Percentiles rank a stretch among this genome's conserved stretches.
Evolutionary conservation across 1,140 invertebrate genomes (phyloP).

Genomic region (Magallana gigas): DNA sequence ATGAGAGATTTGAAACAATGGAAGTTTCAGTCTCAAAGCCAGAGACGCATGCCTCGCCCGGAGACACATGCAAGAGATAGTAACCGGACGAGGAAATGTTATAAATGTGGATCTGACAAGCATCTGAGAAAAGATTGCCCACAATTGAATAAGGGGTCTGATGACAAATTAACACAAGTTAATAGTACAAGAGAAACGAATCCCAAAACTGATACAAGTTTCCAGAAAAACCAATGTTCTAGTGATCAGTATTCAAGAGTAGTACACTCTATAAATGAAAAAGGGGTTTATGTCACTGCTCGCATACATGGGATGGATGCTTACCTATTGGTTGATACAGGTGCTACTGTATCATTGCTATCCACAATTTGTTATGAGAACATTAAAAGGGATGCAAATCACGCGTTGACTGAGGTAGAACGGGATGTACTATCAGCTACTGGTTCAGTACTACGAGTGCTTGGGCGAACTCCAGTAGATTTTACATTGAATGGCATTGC

Average conservation of each 20-base stretch:
- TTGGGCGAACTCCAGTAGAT: constrained; percentile 15
- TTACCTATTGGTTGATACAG: constrained; percentile 31
- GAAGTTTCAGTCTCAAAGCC: constrained; percentile 30
- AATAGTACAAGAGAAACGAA: too few species aligned
- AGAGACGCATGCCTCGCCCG: constrained; percentile 11
- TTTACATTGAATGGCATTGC: not conserved
- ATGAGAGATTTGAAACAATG: constrained; percentile 32
- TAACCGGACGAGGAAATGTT: not conserved
- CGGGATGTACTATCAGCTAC: constrained; percentile 30
- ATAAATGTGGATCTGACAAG: constrained; percentile 24
- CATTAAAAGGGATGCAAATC: not conserved
- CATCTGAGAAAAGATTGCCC: constrained; percentile 28
- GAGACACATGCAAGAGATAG: not conserved
- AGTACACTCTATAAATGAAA: constrained; percentile 28
- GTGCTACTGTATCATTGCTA: constrained; percentile 36
- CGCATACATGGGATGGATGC: constrained; percentile 23
- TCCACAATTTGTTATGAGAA: constrained; percentile 29
- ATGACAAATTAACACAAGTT: too few species aligned
- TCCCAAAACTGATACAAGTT: too few species aligned
- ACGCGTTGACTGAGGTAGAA: not conserved
- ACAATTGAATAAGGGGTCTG: too few species aligned
- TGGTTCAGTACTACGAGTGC: not conserved
- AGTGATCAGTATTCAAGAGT: constrained; percentile 8
- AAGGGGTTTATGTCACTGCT: constrained; percentile 27
- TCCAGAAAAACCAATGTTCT: too few species aligned